Evolutionary conservation across 2,797 vertebrate genomes (phyloP).

Genomic region (Schizopygopsis pylzovi): DNA sequence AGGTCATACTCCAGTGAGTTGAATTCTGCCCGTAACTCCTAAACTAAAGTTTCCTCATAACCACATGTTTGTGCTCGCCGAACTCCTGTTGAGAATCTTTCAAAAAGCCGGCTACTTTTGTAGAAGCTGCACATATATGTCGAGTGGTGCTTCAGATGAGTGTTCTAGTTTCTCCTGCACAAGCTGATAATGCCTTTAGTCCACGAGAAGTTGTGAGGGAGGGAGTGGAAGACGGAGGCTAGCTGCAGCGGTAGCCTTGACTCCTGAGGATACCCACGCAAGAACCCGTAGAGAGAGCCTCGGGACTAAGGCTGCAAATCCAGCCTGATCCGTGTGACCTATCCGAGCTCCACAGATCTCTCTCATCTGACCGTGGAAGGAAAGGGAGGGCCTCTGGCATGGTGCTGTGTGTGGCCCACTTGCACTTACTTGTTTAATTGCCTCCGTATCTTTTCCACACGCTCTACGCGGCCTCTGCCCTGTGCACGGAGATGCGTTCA

Average conservation of each 20-base stretch:
- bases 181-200: slow-evolving; percentile 55
- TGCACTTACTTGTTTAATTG: slow-evolving; percentile 65
- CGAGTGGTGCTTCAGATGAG: slow-evolving; percentile 53
- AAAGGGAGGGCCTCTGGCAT: slow-evolving; percentile 54
- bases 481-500: slow-evolving; percentile 9
- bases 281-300: slow-evolving; percentile 57
- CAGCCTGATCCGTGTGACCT: slow-evolving; percentile 61
- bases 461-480: slow-evolving; percentile 46
- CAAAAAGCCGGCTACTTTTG: slow-evolving; percentile 48
- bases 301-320: slow-evolving; percentile 57
- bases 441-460: slow-evolving; percentile 58
- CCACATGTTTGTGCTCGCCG: slow-evolving; percentile 45
- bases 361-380: slow-evolving; percentile 57
- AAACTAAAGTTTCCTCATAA: slow-evolving; percentile 59
- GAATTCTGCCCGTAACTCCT: slow-evolving; percentile 57
- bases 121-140: slow-evolving; percentile 47
- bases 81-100: slow-evolving; percentile 55
- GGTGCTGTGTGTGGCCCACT: slow-evolving; percentile 53
- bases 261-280: slow-evolving; percentile 56
- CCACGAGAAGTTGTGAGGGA: slow-evolving; percentile 46
- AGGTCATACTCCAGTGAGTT: slow-evolving; percentile 63
- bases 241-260: slow-evolving; percentile 47
- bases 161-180: slow-evolving; percentile 55
- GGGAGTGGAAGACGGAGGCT: slow-evolving; percentile 40
- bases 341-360: slow-evolving; percentile 62